phyloP scores from a whole-genome alignment of 2,797 vertebrate species.

The Poecilia picta region DNA sequence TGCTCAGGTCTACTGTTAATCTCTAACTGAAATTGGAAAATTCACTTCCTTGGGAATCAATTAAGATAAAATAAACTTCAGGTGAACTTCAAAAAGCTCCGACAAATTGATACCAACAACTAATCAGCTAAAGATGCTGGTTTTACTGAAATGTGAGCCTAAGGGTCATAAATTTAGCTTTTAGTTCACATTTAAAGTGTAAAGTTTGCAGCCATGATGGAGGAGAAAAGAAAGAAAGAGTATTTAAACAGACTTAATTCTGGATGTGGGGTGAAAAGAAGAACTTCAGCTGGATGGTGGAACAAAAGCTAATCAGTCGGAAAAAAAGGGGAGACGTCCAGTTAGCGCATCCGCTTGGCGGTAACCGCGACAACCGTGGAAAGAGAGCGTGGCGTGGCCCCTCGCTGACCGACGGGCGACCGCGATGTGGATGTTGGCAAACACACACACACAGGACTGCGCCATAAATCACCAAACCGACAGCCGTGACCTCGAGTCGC shows the following conservation, averaged over 20 bases:
- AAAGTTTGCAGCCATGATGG: not conserved
- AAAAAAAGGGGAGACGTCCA: conserved; percentile 30
- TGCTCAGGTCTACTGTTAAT: too few species aligned
- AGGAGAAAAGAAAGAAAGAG: not conserved
- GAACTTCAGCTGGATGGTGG: not conserved
- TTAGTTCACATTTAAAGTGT: not conserved
- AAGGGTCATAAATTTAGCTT: not conserved
- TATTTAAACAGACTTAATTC: not conserved
- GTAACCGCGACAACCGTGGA: conserved; percentile 73
- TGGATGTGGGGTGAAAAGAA: not conserved
- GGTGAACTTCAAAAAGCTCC: not conserved
- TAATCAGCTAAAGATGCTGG: not conserved
- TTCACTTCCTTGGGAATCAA: too few species aligned
- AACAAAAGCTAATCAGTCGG: not conserved
- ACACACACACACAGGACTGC: conserved; percentile 23
- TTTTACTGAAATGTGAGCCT: not conserved
- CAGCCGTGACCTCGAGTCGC: conserved; percentile 62
- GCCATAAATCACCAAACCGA: conserved; percentile 73
- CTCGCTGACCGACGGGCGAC: conserved; percentile 57
- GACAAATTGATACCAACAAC: not conserved
- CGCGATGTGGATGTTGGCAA: conserved; percentile 79
- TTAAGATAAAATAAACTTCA: not conserved
- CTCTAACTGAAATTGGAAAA: too few species aligned
- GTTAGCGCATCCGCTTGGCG: conserved; percentile 63
- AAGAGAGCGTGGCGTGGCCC: conserved; percentile 71